phyloP scores from a whole-genome alignment of 2,113 vertebrate genomes.

The Noctilio leporinus region DNA sequence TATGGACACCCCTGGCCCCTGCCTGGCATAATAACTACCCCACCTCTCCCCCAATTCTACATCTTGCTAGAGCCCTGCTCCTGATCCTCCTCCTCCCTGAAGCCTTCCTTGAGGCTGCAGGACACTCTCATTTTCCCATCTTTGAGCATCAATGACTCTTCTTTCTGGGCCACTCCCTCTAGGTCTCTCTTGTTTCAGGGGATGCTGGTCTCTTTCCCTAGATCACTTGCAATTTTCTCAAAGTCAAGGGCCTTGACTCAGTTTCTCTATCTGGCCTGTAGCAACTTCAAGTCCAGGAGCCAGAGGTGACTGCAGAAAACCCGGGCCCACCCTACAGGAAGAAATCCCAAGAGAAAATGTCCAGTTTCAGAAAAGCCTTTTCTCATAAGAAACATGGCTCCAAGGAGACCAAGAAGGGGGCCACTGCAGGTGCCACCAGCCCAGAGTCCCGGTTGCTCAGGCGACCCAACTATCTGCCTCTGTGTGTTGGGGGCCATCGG shows the following conservation, averaged over 20 bases:
- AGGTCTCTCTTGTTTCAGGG: neutral
- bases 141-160: neutral
- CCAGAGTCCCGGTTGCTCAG: neutral
- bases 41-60: neutral
- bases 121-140: neutral
- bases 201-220: neutral
- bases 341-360: conserved; percentile 71
- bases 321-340: neutral
- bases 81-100: neutral
- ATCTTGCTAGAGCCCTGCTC: neutral
- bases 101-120: neutral
- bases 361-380: conserved; percentile 69
- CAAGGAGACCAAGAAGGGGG: conserved; percentile 50
- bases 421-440: rapidly evolving
- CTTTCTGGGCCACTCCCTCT: neutral
- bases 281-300: conserved; percentile 4
- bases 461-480: conserved; percentile 64
- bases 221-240: neutral
- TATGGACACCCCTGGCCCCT: rapidly evolving
- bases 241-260: neutral
- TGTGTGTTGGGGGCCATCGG: conserved; percentile 34
- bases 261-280: neutral
- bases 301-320: neutral
- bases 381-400: conserved; percentile 68
- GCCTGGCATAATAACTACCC: neutral